Evolutionary conservation across 2,113 vertebrate genomes (phyloP).

Genomic region (Podarcis raffonei): DNA sequence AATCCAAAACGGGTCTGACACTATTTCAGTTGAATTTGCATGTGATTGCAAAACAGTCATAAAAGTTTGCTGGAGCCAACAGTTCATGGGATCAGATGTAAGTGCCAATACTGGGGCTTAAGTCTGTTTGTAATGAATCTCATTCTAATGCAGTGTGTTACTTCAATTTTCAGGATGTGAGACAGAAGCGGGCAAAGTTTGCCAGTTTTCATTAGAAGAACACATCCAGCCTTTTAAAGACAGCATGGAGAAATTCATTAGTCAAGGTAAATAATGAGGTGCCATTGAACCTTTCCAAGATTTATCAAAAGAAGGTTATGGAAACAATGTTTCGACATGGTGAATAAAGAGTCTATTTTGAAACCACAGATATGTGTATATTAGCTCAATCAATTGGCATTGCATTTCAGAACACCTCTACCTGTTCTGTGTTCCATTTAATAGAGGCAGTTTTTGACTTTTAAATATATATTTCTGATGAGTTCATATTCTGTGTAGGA

Average conservation of each 20-base stretch:
- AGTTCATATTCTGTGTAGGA: constrained; percentile 56
- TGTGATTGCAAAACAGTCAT: background rate
- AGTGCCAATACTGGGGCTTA: background rate
- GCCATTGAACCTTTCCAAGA: constrained; percentile 54
- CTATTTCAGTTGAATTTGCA: background rate
- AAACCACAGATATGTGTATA: constrained; percentile 62
- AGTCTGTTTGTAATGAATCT: constrained; percentile 1
- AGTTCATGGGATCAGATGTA: background rate
- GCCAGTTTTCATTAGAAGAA: constrained; percentile 87
- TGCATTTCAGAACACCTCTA: constrained; percentile 50
- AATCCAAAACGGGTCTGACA: background rate
- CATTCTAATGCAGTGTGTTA: constrained; percentile 59
- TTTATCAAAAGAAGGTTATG: constrained; percentile 61
- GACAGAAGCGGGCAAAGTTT: constrained; percentile 91
- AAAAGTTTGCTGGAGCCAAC: background rate
- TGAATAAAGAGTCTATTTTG: constrained; percentile 66
- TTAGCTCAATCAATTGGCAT: constrained; percentile 66
- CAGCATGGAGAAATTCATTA: constrained; percentile 91
- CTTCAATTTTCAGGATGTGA: constrained; percentile 85
- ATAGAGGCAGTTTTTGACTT: constrained; percentile 47
- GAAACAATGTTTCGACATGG: constrained; percentile 53
- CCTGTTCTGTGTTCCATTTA: constrained; percentile 53
- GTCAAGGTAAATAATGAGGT: constrained; percentile 83
- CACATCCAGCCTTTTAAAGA: constrained; percentile 96
- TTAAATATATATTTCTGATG: constrained; percentile 45